Conservation (phyloP, 2,113 vertebrate genomes). For the Baryphthengus martii region DNA sequence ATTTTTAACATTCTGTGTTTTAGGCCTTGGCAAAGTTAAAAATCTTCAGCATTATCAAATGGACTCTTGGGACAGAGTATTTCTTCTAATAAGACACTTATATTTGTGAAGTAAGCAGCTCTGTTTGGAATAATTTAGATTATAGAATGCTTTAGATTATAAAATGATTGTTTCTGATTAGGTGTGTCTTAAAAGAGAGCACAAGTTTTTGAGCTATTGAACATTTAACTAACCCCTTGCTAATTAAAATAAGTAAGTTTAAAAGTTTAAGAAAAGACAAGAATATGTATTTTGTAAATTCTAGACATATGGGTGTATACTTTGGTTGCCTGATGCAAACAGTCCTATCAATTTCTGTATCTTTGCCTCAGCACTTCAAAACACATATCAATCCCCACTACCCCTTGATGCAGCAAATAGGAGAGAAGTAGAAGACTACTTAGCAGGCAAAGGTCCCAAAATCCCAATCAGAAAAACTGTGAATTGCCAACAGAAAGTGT, state of each 20-base stretch:
- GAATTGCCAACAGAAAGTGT: neutral
- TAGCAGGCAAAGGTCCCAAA: neutral
- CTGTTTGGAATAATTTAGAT: neutral
- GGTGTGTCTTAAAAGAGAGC: neutral
- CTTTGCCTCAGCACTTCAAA: neutral
- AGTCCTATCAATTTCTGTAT: neutral
- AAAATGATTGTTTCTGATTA: neutral
- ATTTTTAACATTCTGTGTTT: neutral
- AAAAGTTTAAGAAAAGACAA: neutral
- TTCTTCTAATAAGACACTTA: neutral
- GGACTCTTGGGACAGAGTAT: neutral
- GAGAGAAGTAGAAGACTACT: neutral
- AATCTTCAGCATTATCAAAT: neutral
- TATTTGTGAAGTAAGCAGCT: neutral
- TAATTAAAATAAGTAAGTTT: neutral
- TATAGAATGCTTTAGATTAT: neutral
- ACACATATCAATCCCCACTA: fast-evolving
- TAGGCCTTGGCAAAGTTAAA: neutral
- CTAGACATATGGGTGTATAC: neutral
- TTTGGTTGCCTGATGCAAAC: neutral
- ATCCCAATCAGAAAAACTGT: neutral
- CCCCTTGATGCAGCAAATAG: fast-evolving
- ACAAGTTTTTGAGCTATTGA: neutral
- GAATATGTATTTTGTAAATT: neutral
- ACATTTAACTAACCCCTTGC: neutral